phyloP scores from a whole-genome alignment of 2,797 vertebrate species.

The Sebastes flavidus region DNA sequence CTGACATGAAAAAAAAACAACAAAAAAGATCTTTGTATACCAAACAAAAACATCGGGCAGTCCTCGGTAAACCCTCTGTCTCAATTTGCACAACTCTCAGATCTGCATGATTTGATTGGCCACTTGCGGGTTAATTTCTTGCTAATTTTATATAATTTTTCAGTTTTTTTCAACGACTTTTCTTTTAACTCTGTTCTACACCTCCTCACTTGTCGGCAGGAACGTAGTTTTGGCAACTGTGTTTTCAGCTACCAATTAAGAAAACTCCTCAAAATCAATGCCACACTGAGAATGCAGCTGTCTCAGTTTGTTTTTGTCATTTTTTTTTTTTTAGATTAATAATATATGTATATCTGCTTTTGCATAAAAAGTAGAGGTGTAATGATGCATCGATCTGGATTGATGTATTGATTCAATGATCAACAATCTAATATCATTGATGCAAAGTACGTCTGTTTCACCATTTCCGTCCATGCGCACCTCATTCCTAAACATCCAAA shows the following conservation, averaged over 20 bases:
- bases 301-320: neutral
- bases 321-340: neutral
- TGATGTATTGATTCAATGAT: too few relatives aligned
- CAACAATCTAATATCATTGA: too few relatives aligned
- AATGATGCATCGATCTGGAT: too few relatives aligned
- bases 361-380: neutral
- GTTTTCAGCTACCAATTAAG: neutral
- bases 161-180: neutral
- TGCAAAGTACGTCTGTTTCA: too few relatives aligned
- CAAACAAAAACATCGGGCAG: neutral
- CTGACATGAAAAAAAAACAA: constrained; percentile 1
- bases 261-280: neutral
- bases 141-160: neutral
- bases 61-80: neutral
- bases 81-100: neutral
- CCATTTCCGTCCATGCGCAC: too few relatives aligned
- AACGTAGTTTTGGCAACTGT: neutral
- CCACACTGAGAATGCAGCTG: constrained; percentile 23
- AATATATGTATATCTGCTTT: neutral
- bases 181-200: neutral
- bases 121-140: neutral
- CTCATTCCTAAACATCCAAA: too few relatives aligned
- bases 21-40: constrained; percentile 19
- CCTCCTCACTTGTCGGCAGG: neutral
- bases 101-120: neutral